phyloP scores from a whole-genome alignment of 2,113 vertebrate species.

The Abramis brama region DNA sequence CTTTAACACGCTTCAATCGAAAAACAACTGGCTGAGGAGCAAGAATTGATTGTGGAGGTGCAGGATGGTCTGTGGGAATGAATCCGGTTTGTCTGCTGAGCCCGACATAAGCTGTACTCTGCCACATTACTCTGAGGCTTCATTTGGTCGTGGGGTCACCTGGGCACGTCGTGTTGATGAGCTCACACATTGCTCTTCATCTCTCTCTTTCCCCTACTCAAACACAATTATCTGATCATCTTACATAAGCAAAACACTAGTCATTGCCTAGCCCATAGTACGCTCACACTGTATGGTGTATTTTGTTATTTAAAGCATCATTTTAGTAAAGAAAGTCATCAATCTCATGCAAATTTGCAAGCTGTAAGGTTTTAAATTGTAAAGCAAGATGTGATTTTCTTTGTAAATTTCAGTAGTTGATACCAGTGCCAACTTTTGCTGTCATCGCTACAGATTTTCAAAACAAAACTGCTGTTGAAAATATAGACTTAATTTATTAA shows the following conservation, averaged over 20 bases:
- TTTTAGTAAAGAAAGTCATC: not conserved
- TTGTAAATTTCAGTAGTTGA: not conserved
- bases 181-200: not conserved
- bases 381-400: not conserved
- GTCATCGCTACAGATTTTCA: not conserved
- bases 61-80: not conserved
- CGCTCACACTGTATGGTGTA: not conserved
- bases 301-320: not conserved
- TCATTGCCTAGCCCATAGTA: not conserved
- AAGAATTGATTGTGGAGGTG: not conserved
- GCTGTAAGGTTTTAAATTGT: not conserved
- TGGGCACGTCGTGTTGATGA: not conserved
- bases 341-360: not conserved
- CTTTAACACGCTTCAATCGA: conserved; percentile 19
- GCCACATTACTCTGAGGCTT: not conserved
- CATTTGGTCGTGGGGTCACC: not conserved
- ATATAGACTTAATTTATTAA: not conserved
- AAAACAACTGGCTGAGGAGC: conserved; percentile 11
- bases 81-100: not conserved
- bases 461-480: not conserved
- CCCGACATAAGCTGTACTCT: not conserved
- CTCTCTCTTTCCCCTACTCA: not conserved
- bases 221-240: not conserved
- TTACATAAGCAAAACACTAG: not conserved
- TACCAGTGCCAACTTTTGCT: not conserved